A percentile compares a stretch with the other conserved stretches of the same genome.
Conservation (phyloP, 2,797 vertebrate genomes). For the Poecile montanus region DNA sequence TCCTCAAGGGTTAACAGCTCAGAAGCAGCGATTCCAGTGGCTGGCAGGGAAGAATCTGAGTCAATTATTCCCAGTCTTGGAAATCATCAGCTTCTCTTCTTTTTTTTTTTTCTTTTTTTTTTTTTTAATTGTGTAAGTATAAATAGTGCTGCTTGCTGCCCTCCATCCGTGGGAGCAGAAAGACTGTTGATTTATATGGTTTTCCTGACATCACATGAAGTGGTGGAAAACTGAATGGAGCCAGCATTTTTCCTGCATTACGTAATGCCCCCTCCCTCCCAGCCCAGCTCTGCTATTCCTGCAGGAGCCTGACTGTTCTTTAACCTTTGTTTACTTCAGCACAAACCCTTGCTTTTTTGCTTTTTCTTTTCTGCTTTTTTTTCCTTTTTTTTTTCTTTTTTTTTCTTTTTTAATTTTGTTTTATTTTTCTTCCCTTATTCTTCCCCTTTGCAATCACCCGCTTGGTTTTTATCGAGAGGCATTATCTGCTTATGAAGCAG, state of each 20-base stretch:
- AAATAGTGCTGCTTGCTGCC: conserved; percentile 68
- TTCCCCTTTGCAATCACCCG: not conserved
- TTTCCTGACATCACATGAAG: conserved; percentile 75
- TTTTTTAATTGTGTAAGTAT: conserved; percentile 59
- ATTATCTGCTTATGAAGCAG: conserved; percentile 62
- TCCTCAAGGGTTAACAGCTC: conserved; percentile 54
- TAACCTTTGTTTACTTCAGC: conserved; percentile 74
- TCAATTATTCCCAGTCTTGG: conserved; percentile 57
- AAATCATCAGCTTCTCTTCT: conserved; percentile 54
- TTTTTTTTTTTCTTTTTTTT: not conserved
- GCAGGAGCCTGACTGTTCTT: conserved; percentile 75
- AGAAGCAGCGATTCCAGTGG: not conserved
- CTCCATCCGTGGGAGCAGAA: conserved; percentile 66
- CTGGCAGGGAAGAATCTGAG: conserved; percentile 50
- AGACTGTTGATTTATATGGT: conserved; percentile 74
- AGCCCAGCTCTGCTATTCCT: conserved; percentile 66
- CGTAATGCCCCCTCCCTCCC: conserved; percentile 63
- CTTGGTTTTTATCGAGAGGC: conserved; percentile 51
- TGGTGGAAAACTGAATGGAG: conserved; percentile 70
- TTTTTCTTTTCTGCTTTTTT: not conserved
- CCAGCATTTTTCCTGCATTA: conserved; percentile 76
- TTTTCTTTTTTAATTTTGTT: not conserved
- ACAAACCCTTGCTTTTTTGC: conserved; percentile 5
- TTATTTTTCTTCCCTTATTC: not conserved
- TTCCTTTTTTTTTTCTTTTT: fast-evolving